These are phyloP conservation scores for Rana temporaria DNA, from an alignment of 2,113 vertebrate species.

Conservation along the genomic window DNA sequence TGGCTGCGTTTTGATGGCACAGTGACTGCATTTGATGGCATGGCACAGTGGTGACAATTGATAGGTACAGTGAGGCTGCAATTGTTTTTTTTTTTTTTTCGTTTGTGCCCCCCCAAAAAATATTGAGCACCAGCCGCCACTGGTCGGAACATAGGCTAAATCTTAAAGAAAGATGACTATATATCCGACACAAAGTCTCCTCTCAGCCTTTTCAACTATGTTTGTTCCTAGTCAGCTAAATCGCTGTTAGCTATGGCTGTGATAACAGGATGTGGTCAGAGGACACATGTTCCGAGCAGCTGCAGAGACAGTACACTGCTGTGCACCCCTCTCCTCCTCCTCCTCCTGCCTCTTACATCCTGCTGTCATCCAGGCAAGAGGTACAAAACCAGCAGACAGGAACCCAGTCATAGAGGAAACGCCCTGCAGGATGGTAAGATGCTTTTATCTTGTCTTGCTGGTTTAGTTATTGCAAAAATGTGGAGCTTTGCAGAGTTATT, in stretches of 20 bases:
- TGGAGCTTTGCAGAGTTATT: neutral
- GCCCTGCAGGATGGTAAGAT: conserved; percentile 48
- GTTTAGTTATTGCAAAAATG: neutral
- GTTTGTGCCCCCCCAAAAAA: no score
- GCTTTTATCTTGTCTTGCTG: neutral
- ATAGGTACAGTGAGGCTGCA: no score
- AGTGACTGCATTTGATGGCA: no score
- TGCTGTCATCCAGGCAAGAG: conserved; percentile 42
- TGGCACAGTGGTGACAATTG: no score
- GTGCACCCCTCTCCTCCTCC: neutral
- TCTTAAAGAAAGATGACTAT: no score
- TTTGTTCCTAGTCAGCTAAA: conserved; percentile 3
- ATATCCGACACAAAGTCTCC: no score
- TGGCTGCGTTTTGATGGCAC: no score
- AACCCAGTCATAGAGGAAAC: conserved; percentile 25
- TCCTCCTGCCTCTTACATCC: conserved; percentile 15
- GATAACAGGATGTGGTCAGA: conserved; percentile 50
- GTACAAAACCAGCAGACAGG: neutral
- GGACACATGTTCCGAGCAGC: neutral
- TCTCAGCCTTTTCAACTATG: no score
- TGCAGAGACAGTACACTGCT: neutral
- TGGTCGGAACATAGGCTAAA: no score
- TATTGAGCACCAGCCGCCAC: no score
- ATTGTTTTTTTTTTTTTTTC: no score
- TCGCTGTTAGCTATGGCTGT: neutral